Percentiles rank a stretch among this genome's conserved stretches.
phyloP scores from a whole-genome alignment of 2,888 invertebrate species.

The Lycia hirtaria region DNA sequence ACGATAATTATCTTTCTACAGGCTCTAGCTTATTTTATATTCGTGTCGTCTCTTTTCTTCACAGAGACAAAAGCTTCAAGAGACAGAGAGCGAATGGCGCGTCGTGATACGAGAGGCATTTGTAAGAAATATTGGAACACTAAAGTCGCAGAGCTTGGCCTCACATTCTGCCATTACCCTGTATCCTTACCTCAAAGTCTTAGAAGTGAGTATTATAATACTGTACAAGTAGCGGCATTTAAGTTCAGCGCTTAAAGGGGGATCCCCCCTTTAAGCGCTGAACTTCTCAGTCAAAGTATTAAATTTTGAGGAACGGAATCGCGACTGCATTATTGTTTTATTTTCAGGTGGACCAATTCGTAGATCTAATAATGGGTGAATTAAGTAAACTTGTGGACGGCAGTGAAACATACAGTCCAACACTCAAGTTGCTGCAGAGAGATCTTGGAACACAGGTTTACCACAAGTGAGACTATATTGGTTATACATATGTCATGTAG shows the following conservation, averaged over 20 bases:
- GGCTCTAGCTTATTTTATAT: too few species aligned
- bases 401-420: slow-evolving; percentile 92
- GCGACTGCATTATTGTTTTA: not conserved
- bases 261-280: too few species aligned
- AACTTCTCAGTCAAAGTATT: too few species aligned
- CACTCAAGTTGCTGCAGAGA: slow-evolving; percentile 86
- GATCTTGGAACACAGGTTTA: slow-evolving; percentile 90
- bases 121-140: slow-evolving; percentile 87
- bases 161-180: slow-evolving; percentile 85
- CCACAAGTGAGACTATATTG: slow-evolving; percentile 70
- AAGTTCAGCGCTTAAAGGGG: too few species aligned
- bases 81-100: slow-evolving; percentile 89
- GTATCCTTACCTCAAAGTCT: slow-evolving; percentile 89
- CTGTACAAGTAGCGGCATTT: too few species aligned
- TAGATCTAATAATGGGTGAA: slow-evolving; percentile 89
- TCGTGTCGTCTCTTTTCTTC: not conserved
- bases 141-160: slow-evolving; percentile 86
- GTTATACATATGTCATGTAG: not conserved
- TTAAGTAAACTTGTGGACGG: slow-evolving; percentile 89
- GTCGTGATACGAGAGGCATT: slow-evolving; percentile 87
- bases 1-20: too few species aligned
- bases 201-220: slow-evolving; percentile 76
- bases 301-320: too few species aligned
- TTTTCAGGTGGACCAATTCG: slow-evolving; percentile 79
- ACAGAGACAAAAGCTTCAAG: slow-evolving; percentile 87